Base-by-base conservation (phyloP, 2,888 invertebrate species). In the Caenorhabditis sp. region DNA sequence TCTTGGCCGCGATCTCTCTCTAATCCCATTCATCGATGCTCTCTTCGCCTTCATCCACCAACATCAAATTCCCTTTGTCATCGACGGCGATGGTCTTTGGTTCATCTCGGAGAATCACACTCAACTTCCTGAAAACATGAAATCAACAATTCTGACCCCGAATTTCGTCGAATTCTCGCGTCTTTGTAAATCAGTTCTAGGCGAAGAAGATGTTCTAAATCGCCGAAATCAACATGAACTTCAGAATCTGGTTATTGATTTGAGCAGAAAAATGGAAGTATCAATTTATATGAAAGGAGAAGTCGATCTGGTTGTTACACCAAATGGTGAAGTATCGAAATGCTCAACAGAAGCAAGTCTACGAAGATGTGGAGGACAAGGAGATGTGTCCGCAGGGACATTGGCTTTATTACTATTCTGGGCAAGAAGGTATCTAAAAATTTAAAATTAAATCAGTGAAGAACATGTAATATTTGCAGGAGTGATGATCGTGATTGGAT, bases 341-440 rank as follows among this genome's bases (percentile, higher is more conserved):
- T 92, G 91, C 85, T 90, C 91, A 52, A 87, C 89, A n/a, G 92
- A 92, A 54, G 96, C 97, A 0, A 94, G 94, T 23, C 92, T 93
- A 0, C 91, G 97, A 70, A 91, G 99, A 59, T 97, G 97, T 89
- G 99, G 99, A 7, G 99, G 99, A 0, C 99, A 99, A 89, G 99
- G 99, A 0, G 99, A 99, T 88, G 88, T 99, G 25, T 89, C 99
- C 5, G 92, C 94, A 56, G 99, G 99, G 4, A 91, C 93, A 0
- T 89, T 95, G 82, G 93, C 94, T 1, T 92, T 92, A 50, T 95
- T 97, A 88, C 91, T 93, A 4, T 78, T 67, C 60, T 86, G 87
- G 87, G 80, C 84, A 1, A 76, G 67, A 68, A 75, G 66, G 77
- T 82, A 26, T 38, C n/a, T n/a, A n/a, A n/a, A n/a, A n/a, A 38